phyloP scores from a whole-genome alignment of 1,140 invertebrate genomes.

The Procambarus virginalis region DNA sequence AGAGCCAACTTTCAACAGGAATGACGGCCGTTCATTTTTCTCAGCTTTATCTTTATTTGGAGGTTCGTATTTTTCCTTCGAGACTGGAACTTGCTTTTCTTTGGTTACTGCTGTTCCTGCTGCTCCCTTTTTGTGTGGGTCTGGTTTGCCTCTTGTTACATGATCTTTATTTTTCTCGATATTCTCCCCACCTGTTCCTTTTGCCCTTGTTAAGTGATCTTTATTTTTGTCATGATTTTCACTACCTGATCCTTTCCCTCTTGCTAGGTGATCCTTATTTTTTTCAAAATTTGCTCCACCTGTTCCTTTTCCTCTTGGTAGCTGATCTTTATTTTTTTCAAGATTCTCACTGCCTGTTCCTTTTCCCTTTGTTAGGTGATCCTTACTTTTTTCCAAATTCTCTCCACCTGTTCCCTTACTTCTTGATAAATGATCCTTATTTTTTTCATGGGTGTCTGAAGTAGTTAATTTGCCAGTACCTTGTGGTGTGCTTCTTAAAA shows the following conservation, averaged over 20 bases:
- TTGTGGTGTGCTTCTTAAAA: conserved; percentile 26
- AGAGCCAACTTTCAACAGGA: conserved; percentile 59
- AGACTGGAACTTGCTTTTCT: conserved; percentile 7
- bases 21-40: conserved; percentile 53
- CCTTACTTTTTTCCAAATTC: background rate
- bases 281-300: background rate
- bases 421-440: background rate
- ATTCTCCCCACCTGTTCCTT: conserved; percentile 7
- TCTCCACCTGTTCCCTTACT: background rate
- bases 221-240: conserved; percentile 8
- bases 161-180: background rate
- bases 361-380: conserved; percentile 6
- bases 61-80: conserved; percentile 8
- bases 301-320: background rate
- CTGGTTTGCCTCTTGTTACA: background rate
- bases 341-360: background rate
- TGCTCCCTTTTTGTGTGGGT: background rate
- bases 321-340: background rate
- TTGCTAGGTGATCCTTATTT: background rate
- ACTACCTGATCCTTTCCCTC: background rate
- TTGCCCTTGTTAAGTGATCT: background rate
- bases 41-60: background rate
- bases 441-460: background rate
- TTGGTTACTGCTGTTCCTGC: background rate
- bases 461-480: background rate